phyloP scores from a whole-genome alignment of 1,140 invertebrate species.

The Pseudobourletiella spinata region DNA sequence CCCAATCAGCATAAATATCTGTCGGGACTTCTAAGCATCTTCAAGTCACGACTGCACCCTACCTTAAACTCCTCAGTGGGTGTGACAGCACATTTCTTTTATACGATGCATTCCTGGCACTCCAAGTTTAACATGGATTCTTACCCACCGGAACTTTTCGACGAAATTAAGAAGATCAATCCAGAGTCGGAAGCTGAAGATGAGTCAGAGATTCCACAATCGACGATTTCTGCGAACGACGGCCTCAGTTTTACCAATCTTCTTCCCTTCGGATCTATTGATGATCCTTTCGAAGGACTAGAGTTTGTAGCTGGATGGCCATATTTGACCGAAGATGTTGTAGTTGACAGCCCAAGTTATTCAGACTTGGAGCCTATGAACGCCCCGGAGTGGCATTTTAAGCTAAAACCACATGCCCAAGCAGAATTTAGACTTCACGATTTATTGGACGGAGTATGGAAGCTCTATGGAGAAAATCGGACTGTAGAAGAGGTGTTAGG shows the following conservation, averaged over 20 bases:
- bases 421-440: conserved; percentile 57
- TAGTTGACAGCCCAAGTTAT: conserved; percentile 77
- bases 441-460: conserved; percentile 50
- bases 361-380: conserved; percentile 77
- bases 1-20: conserved; percentile 75
- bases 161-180: neutral
- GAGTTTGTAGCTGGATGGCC: conserved; percentile 80
- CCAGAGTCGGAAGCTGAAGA: neutral
- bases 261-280: conserved; percentile 30
- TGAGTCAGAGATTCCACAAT: neutral
- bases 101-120: conserved; percentile 63
- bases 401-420: conserved; percentile 47
- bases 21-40: conserved; percentile 60
- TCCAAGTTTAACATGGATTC: conserved; percentile 50
- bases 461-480: conserved; percentile 44
- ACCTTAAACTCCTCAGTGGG: conserved; percentile 53
- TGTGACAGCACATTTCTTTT: conserved; percentile 73
- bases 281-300: conserved; percentile 53
- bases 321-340: conserved; percentile 68
- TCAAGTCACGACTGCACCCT: conserved; percentile 64
- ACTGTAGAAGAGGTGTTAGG: conserved; percentile 51
- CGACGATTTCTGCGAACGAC: neutral
- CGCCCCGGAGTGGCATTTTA: conserved; percentile 60
- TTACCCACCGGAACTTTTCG: conserved; percentile 15
- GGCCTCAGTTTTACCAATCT: conserved; percentile 15